phyloP scores from a whole-genome alignment of 2,888 invertebrate species.

The Unio delphinus region DNA sequence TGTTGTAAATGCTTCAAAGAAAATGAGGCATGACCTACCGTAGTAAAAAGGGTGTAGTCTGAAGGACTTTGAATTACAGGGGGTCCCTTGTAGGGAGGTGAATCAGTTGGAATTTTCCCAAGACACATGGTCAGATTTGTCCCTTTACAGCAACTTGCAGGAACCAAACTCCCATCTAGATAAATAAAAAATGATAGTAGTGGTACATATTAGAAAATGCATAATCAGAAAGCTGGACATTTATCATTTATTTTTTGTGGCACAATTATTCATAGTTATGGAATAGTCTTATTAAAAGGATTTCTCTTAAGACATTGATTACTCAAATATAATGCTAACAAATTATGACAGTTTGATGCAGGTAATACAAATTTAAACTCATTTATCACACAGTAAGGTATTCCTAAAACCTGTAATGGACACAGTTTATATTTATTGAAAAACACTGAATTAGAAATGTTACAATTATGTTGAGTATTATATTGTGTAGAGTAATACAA shows the following conservation, averaged over 20 bases:
- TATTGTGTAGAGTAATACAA: neutral
- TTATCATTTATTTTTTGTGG: neutral
- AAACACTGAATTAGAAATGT: neutral
- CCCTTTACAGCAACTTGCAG: slow-evolving; percentile 51
- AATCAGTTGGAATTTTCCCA: slow-evolving; percentile 28
- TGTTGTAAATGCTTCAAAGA: too few species aligned
- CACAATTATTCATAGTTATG: neutral
- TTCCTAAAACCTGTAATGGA: neutral
- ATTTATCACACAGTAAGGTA: neutral
- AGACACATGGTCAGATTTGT: slow-evolving; percentile 39
- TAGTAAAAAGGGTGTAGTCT: slow-evolving; percentile 53
- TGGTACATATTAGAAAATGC: neutral
- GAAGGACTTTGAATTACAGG: slow-evolving; percentile 24
- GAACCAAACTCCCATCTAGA: slow-evolving; percentile 52
- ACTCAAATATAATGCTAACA: too few species aligned
- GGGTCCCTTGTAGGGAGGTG: slow-evolving; percentile 35
- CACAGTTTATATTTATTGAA: neutral
- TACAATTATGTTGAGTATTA: neutral
- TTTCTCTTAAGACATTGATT: too few species aligned
- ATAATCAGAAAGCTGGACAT: neutral
- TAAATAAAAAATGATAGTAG: neutral
- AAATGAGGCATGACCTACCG: slow-evolving; percentile 26
- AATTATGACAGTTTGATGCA: too few species aligned
- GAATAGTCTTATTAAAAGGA: neutral
- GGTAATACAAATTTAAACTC: neutral